A percentile compares a stretch with the other conserved stretches of the same genome.
Conservation (phyloP, 2,797 vertebrate genomes). For the Limnodromus scolopaceus region DNA sequence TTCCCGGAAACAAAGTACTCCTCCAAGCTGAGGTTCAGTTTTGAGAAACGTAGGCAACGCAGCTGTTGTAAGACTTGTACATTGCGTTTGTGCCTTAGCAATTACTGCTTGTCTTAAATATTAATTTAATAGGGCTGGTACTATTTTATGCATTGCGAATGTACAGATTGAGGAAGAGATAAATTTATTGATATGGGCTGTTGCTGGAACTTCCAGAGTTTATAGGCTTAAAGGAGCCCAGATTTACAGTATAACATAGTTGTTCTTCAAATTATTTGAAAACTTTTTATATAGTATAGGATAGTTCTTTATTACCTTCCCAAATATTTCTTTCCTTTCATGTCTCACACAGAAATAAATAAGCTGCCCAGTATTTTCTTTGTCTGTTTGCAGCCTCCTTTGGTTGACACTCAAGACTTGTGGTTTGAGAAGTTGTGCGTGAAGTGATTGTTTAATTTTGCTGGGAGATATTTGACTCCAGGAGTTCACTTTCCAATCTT, state of each 20-base stretch:
- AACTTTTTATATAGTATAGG: neutral
- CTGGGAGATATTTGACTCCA: neutral
- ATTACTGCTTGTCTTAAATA: conserved; percentile 34
- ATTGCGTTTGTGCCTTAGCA: neutral
- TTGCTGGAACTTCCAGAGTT: neutral
- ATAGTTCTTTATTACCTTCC: neutral
- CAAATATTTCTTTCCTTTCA: neutral
- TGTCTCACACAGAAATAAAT: neutral
- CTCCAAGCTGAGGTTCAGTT: neutral
- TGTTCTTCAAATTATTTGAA: neutral
- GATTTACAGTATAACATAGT: neutral
- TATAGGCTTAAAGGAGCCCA: neutral
- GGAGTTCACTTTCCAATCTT: neutral
- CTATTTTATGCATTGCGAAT: conserved; percentile 12
- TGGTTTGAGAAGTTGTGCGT: neutral
- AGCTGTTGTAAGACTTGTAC: neutral
- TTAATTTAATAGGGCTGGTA: conserved; percentile 30
- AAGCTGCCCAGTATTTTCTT: neutral
- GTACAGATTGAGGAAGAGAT: conserved; percentile 48
- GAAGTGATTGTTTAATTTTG: neutral
- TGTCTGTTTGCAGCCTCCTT: neutral
- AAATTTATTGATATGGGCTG: neutral
- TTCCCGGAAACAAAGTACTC: neutral
- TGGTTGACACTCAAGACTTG: neutral
- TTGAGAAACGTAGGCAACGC: neutral